Percentiles rank a stretch among this genome's conserved stretches.
Evolutionary conservation across 2,888 invertebrate genomes (phyloP).

Genomic region (Isotomurus palustris): DNA sequence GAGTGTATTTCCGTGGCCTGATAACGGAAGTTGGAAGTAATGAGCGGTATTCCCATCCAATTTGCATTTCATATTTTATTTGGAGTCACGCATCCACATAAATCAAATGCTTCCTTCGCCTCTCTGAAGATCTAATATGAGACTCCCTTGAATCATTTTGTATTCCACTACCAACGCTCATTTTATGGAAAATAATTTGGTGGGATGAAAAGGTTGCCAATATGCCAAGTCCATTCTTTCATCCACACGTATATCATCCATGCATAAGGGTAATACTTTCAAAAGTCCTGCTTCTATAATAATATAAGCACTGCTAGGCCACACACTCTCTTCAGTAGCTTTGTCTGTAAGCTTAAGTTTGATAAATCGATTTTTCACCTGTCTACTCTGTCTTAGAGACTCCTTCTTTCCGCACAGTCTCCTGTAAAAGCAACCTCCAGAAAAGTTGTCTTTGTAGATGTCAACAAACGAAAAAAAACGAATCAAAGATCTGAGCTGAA

Average conservation of each 20-base stretch:
- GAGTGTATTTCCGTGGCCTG: too few relatives aligned
- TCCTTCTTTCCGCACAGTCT: too few relatives aligned
- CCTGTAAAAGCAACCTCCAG: too few relatives aligned
- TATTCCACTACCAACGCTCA: not conserved
- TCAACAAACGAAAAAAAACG: too few relatives aligned
- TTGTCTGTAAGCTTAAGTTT: too few relatives aligned
- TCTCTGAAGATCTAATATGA: not conserved
- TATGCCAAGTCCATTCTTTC: not conserved
- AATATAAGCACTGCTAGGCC: not conserved
- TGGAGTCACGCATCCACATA: not conserved
- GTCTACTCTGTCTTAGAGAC: too few relatives aligned
- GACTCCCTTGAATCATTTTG: too few relatives aligned
- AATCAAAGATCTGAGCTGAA: too few relatives aligned
- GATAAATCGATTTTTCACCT: too few relatives aligned
- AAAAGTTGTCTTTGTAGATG: too few relatives aligned
- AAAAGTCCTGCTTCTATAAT: not conserved
- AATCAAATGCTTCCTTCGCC: conserved; percentile 1
- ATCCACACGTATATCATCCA: not conserved
- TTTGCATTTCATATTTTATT: conserved; percentile 5
- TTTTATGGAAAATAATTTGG: conserved; percentile 3
- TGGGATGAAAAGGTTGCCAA: not conserved
- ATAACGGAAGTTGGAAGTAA: conserved; percentile 1
- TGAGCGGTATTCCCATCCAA: conserved; percentile 1
- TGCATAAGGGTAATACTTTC: not conserved
- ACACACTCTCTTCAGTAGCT: too few relatives aligned